phyloP scores from a whole-genome alignment of 2,888 invertebrate genomes.

The Drosophila borealis region DNA sequence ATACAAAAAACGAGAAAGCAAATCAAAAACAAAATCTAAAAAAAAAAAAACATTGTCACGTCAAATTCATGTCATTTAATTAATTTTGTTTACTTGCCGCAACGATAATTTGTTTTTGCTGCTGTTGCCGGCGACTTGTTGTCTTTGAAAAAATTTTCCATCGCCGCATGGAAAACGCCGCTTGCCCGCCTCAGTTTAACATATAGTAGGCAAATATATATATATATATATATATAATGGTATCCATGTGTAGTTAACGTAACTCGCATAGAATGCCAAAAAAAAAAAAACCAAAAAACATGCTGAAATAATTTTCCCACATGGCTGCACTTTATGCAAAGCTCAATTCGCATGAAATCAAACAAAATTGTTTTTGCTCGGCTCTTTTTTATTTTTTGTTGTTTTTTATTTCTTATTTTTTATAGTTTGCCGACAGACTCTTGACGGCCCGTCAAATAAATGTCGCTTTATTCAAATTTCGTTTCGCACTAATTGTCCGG shows the following conservation, averaged over 20 bases:
- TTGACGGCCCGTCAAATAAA: constrained; percentile 82
- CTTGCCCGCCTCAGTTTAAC: constrained; percentile 33
- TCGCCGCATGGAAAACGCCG: constrained; percentile 66
- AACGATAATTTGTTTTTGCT: constrained; percentile 71
- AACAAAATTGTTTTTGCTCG: constrained; percentile 52
- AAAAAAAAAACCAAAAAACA: constrained; percentile 27
- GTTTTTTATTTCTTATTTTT: constrained; percentile 42
- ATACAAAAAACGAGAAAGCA: constrained; percentile 39
- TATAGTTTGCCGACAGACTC: constrained; percentile 77
- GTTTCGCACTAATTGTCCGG: constrained; percentile 78
- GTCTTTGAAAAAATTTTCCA: constrained; percentile 78
- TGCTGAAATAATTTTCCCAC: constrained; percentile 65
- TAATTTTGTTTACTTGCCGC: constrained; percentile 79
- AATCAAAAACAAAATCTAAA: constrained; percentile 28
- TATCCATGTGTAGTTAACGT: background rate
- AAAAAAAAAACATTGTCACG: constrained; percentile 77
- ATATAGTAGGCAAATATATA: constrained; percentile 20
- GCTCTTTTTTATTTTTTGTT: constrained; percentile 17
- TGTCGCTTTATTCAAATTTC: constrained; percentile 83
- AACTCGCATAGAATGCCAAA: constrained; percentile 40
- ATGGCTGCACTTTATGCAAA: constrained; percentile 76
- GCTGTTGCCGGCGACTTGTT: constrained; percentile 63
- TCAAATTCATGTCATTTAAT: constrained; percentile 81
- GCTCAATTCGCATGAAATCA: constrained; percentile 75
- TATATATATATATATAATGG: constrained; percentile 2